Base-by-base conservation (phyloP, 1,140 invertebrate species). In the Euwallacea similis region DNA sequence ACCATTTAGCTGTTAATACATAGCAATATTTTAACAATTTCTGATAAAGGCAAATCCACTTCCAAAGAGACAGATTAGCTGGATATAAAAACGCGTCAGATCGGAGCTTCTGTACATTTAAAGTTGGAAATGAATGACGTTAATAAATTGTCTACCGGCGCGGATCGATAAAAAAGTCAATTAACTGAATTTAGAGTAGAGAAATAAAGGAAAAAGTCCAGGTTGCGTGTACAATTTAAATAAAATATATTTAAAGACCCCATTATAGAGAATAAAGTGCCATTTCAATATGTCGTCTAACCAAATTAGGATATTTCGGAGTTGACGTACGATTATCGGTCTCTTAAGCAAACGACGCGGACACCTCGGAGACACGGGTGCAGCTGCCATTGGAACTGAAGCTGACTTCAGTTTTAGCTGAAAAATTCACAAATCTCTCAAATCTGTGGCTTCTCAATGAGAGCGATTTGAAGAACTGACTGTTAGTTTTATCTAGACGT, bases 261-360 rank as follows among this genome's bases (percentile, higher is more conserved):
- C 65, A 70, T 73, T 75, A 75, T 70, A 67, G 50, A 66, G 68
- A 71, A 73, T 75, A 72, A 74, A 56, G 72, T 74, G 73, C 73
- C 69, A 74, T 74, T 74, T 74, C 73, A 72, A 75, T 75, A 77
- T 75, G 71, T 77, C 70, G 75, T 75, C 76, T 74, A 74, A 74
- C 76, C 76, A 77, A 77, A 77, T 77, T 76, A 76, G 76, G 76
- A 77, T 74, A 76, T 76, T 77, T 76, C 69, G 73, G 75, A 68
- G 69, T 73, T 75, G 73, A 77, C 71, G 73, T 76, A 77, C 68
- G 70, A 58, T 56, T 55, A 59, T 43, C 9, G 42, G 54, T 10
- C 13, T 56, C 54, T 67, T 67, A 59, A n/a, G 43, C 16, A 44
- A 58, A 65, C 46, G 15, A 15, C 41, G 33, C 41, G n/a, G 10